Conservation (phyloP, 1,140 invertebrate species). For the Dendrolimus punctatus region DNA sequence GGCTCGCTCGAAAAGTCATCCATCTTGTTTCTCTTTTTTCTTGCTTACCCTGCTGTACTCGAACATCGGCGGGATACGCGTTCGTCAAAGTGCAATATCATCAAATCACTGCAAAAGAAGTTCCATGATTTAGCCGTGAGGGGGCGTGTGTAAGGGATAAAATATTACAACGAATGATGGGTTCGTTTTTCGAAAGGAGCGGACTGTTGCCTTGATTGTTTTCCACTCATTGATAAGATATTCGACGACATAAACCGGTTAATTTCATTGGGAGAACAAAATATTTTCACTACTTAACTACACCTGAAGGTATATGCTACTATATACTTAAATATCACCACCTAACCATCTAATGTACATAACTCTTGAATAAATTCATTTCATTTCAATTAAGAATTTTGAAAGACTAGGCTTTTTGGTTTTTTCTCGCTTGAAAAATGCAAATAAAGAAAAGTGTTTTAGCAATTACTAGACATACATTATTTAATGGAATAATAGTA, state of each 20-base stretch:
- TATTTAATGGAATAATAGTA: too few relatives aligned
- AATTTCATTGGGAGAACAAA: too few relatives aligned
- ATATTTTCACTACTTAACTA: neutral
- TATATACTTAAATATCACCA: neutral
- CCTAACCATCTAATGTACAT: too few relatives aligned
- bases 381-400: too few relatives aligned
- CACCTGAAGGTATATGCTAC: neutral
- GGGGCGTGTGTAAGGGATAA: conserved; percentile 37
- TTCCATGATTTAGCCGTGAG: conserved; percentile 51
- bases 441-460: too few relatives aligned
- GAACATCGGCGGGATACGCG: conserved; percentile 31
- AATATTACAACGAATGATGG: conserved; percentile 59
- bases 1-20: conserved; percentile 29
- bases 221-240: conserved; percentile 7
- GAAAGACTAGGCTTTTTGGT: too few relatives aligned
- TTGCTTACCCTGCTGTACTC: conserved; percentile 10
- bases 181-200: conserved; percentile 45
- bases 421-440: too few relatives aligned
- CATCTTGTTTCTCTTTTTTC: conserved; percentile 58
- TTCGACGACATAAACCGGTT: neutral
- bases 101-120: conserved; percentile 69
- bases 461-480: too few relatives aligned
- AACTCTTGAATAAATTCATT: too few relatives aligned
- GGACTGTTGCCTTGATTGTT: conserved; percentile 14
- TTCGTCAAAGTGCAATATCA: conserved; percentile 69